A percentile compares a stretch with the other conserved stretches of the same genome.
These are phyloP conservation scores for Brachyalestes nurse DNA, from an alignment of 2,797 vertebrate genomes.

Conservation along the genomic window DNA sequence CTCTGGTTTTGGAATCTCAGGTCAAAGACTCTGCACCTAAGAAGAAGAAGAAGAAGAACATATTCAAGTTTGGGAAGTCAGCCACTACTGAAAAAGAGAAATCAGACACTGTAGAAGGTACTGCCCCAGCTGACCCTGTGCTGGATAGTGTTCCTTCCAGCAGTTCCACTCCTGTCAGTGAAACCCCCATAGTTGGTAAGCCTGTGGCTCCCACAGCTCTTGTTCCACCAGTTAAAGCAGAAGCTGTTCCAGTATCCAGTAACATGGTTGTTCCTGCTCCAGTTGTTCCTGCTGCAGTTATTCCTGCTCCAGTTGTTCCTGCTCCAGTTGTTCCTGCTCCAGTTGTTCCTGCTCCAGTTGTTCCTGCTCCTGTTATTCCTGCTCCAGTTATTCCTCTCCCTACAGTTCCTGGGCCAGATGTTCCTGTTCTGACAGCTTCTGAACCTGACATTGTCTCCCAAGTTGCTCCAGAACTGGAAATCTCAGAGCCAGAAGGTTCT, in stretches of 20 bases:
- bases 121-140: background rate
- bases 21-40: conserved; percentile 58
- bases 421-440: conserved; percentile 17
- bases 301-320: conserved; percentile 7
- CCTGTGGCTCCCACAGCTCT: background rate
- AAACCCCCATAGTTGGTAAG: background rate
- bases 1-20: conserved; percentile 47
- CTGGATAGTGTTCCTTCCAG: background rate
- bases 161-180: background rate
- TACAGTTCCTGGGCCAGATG: conserved; percentile 36
- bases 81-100: conserved; percentile 47
- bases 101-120: background rate
- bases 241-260: background rate
- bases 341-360: background rate
- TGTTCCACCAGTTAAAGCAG: conserved; percentile 11
- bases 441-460: conserved; percentile 46
- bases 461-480: conserved; percentile 7
- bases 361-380: background rate
- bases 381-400: conserved; percentile 51
- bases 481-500: conserved; percentile 44
- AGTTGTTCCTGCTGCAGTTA: conserved; percentile 38
- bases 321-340: background rate
- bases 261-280: conserved; percentile 24
- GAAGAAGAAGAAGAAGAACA: conserved; percentile 57
- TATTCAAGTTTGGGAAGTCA: conserved; percentile 63